A percentile compares a stretch with the other conserved stretches of the same genome.
Conservation (phyloP, 2,797 vertebrate genomes). For the Psittacula echo region DNA sequence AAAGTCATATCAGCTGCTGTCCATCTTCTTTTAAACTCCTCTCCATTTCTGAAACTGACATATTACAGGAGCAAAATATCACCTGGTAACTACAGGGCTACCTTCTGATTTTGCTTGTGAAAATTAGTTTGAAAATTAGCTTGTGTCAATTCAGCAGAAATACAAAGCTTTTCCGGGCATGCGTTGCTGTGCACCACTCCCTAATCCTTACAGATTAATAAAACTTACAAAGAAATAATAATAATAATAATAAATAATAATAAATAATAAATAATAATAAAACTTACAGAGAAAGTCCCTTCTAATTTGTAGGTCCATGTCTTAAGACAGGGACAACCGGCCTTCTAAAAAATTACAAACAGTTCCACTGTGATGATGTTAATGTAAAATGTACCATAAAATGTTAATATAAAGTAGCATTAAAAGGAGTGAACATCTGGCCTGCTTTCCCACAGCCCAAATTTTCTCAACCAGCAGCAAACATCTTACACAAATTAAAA, state of each 20-base stretch:
- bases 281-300: not conserved
- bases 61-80: conserved; percentile 53
- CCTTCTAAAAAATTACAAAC: not conserved
- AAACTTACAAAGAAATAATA: too few species aligned
- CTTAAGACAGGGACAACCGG: not conserved
- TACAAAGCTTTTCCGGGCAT: not conserved
- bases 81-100: conserved; percentile 50
- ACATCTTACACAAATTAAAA: not conserved
- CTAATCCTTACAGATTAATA: not conserved
- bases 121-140: conserved; percentile 47
- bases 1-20: conserved; percentile 66
- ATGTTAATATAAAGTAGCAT: not conserved
- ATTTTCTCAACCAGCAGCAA: not conserved
- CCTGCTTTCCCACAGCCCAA: not conserved
- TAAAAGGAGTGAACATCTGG: not conserved
- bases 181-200: not conserved
- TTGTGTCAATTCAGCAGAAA: conserved; percentile 31
- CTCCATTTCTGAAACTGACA: conserved; percentile 62
- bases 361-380: not conserved
- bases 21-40: conserved; percentile 66
- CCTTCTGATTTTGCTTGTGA: conserved; percentile 33
- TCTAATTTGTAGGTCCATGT: not conserved
- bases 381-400: not conserved
- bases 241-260: too few species aligned
- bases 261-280: not conserved